Evolutionary conservation across 2,797 vertebrate genomes (phyloP).

Genomic region (Pseudochirops cupreus): DNA sequence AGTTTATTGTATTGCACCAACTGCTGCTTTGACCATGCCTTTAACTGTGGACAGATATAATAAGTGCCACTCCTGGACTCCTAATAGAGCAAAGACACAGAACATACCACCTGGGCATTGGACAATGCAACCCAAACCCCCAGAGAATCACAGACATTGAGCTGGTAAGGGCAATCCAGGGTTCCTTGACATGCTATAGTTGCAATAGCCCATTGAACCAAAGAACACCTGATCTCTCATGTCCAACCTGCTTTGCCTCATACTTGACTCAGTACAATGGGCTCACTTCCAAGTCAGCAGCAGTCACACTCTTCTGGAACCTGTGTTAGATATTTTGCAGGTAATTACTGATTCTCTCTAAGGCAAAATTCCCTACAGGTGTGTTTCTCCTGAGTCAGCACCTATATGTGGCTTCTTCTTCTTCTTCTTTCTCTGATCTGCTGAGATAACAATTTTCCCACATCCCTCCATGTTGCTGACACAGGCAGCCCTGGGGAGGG

Average conservation of each 20-base stretch:
- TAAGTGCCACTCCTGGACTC: not conserved
- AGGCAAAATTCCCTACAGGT: not conserved
- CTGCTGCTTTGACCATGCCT: not conserved
- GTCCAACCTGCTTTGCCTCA: not conserved
- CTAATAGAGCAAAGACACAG: not conserved
- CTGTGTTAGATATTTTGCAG: not conserved
- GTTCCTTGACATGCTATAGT: not conserved
- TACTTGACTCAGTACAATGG: not conserved
- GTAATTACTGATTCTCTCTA: not conserved
- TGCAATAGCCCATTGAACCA: not conserved
- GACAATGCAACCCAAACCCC: not conserved
- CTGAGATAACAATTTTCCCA: not conserved
- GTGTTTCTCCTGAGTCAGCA: constrained; percentile 4
- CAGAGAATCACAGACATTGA: not conserved
- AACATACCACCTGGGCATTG: not conserved
- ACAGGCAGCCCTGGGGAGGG: not conserved
- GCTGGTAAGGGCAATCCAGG: not conserved
- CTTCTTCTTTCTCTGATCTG: not conserved
- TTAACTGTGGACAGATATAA: not conserved
- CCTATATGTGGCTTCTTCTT: not conserved
- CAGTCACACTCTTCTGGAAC: not conserved
- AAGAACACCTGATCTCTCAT: not conserved
- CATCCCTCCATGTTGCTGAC: not conserved
- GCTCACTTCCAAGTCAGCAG: not conserved
- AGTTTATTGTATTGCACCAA: not conserved